These are phyloP conservation scores for Falco novaeseelandiae DNA, from an alignment of 2,797 vertebrate genomes.

Conservation along the genomic window DNA sequence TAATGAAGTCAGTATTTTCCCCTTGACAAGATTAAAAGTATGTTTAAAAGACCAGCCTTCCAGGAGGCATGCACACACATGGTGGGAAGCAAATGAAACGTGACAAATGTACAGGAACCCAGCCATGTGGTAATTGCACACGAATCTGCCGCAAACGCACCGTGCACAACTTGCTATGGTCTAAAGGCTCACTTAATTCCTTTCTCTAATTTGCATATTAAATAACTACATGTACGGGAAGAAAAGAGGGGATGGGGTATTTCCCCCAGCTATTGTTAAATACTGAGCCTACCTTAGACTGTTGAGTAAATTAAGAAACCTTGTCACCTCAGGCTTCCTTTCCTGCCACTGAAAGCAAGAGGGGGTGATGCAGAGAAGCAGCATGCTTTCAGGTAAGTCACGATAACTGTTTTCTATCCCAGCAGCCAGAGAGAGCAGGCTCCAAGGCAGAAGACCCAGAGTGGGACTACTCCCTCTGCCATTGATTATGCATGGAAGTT, in stretches of 20 bases:
- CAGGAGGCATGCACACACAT: neutral
- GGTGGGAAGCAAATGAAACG: constrained; percentile 7
- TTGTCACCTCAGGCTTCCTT: neutral
- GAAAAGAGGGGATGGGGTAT: neutral
- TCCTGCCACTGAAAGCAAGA: neutral
- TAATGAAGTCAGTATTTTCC: constrained; percentile 10
- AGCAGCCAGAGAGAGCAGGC: neutral
- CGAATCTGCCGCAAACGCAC: neutral
- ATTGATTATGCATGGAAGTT: neutral
- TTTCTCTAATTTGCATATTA: neutral
- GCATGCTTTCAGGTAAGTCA: neutral
- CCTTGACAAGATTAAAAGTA: neutral
- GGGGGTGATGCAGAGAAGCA: neutral
- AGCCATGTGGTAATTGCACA: neutral
- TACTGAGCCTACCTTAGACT: neutral
- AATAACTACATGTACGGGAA: neutral
- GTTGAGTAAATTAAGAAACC: neutral
- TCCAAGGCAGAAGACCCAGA: neutral
- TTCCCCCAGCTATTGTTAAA: neutral
- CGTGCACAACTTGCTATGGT: neutral
- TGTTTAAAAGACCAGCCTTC: neutral
- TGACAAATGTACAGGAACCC: constrained; percentile 18
- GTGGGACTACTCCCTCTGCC: neutral
- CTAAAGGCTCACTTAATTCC: constrained; percentile 24
- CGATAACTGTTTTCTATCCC: neutral